phyloP scores from a whole-genome alignment of 92 coral and sea anemone genomes.

The Galaxea fascicularis region DNA sequence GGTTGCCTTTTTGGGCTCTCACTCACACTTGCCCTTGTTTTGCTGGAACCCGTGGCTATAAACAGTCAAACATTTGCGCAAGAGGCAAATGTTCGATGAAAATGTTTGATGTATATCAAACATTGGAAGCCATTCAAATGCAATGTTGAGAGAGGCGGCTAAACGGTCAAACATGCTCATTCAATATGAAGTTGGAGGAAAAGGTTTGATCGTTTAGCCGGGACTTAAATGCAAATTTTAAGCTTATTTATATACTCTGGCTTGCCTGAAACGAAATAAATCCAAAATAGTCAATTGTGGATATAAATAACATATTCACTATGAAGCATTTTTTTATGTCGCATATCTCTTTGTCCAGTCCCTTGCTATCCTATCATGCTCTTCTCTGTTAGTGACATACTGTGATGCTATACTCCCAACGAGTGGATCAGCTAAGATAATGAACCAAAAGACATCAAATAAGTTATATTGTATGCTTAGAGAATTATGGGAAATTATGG shows the following conservation, averaged over 20 bases:
- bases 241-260: background rate
- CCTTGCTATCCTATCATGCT: slow-evolving; percentile 75
- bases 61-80: too few species aligned
- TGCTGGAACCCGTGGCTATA: too few species aligned
- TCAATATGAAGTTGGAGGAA: too few species aligned
- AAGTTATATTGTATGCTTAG: background rate
- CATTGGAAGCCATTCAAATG: too few species aligned
- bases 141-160: too few species aligned
- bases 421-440: slow-evolving; percentile 75
- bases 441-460: background rate
- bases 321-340: slow-evolving; percentile 6
- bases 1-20: too few species aligned
- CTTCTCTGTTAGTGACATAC: slow-evolving; percentile 75
- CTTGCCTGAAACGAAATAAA: slow-evolving; percentile 3
- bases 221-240: background rate
- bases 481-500: background rate
- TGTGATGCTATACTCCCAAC: slow-evolving; percentile 89
- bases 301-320: background rate
- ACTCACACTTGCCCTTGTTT: too few species aligned
- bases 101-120: too few species aligned
- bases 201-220: too few species aligned
- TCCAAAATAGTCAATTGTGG: background rate
- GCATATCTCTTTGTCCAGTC: slow-evolving; percentile 89
- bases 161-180: too few species aligned
- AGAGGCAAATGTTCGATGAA: too few species aligned